phyloP scores from a whole-genome alignment of 2,888 invertebrate genomes.

The Strigamia maritima region DNA sequence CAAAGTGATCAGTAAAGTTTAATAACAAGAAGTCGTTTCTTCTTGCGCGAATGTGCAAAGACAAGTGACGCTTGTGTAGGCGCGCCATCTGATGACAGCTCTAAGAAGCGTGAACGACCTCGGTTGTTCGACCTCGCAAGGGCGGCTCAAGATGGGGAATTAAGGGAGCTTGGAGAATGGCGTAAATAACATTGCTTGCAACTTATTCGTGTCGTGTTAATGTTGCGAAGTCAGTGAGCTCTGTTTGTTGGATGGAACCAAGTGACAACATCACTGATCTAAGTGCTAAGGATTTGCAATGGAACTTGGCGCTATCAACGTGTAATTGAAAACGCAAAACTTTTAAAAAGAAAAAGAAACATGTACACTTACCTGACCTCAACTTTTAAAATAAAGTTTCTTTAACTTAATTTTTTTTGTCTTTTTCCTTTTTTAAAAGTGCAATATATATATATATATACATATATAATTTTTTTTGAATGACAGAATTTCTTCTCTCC shows the following conservation, averaged over 20 bases:
- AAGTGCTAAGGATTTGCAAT: background rate
- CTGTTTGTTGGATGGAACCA: slow-evolving; percentile 12
- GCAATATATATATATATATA: background rate
- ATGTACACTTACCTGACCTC: background rate
- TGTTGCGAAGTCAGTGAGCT: slow-evolving; percentile 34
- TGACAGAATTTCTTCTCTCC: too few relatives aligned
- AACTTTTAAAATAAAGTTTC: background rate
- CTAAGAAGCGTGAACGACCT: slow-evolving; percentile 34
- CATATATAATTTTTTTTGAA: too few relatives aligned
- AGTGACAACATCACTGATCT: slow-evolving; percentile 6
- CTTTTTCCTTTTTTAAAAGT: background rate
- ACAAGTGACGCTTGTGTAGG: slow-evolving; percentile 26
- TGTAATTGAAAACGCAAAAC: background rate
- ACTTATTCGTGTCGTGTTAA: slow-evolving; percentile 34
- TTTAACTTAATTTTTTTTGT: background rate
- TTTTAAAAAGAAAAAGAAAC: background rate
- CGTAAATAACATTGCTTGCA: slow-evolving; percentile 32
- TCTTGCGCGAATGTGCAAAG: slow-evolving; percentile 8
- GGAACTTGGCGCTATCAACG: background rate
- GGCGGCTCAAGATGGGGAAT: slow-evolving; percentile 34
- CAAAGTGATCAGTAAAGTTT: background rate
- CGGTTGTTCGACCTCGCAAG: slow-evolving; percentile 34
- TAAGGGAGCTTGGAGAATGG: slow-evolving; percentile 34
- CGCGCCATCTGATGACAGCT: slow-evolving; percentile 32
- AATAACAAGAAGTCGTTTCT: slow-evolving; percentile 2